phyloP scores from a whole-genome alignment of 2,797 vertebrate species.

The Myripristis jacobus region DNA sequence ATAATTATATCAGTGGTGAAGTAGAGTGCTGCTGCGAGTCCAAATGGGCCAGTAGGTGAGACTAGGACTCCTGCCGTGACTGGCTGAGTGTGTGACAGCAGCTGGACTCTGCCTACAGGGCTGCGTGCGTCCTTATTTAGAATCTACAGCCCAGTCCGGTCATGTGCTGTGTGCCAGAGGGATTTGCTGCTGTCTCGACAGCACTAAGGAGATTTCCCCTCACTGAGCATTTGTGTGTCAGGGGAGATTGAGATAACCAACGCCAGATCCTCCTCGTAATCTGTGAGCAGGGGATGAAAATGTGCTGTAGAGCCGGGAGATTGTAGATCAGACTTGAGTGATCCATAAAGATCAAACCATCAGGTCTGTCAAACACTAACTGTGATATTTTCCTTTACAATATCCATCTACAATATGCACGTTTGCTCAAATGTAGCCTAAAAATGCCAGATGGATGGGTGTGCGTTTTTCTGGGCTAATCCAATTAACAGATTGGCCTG shows the following conservation, averaged over 20 bases:
- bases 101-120: constrained; percentile 21
- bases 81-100: neutral
- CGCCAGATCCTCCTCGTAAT: constrained; percentile 30
- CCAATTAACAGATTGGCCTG: constrained; percentile 40
- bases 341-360: constrained; percentile 33
- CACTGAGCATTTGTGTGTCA: constrained; percentile 46
- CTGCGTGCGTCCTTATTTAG: constrained; percentile 54
- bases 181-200: constrained; percentile 43
- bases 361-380: constrained; percentile 11
- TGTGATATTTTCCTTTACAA: constrained; percentile 14
- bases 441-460: constrained; percentile 46
- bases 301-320: constrained; percentile 9
- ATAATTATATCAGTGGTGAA: constrained; percentile 29
- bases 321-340: constrained; percentile 28
- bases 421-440: constrained; percentile 13
- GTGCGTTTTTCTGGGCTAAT: constrained; percentile 53
- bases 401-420: too few species aligned
- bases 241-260: constrained; percentile 35
- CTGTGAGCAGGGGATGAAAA: constrained; percentile 39
- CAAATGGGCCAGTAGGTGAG: constrained; percentile 64
- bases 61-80: constrained; percentile 26
- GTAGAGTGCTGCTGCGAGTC: constrained; percentile 31
- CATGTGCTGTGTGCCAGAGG: constrained; percentile 47
- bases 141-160: constrained; percentile 51
- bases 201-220: constrained; percentile 58